Evolutionary conservation across 2,797 vertebrate genomes (phyloP).

Genomic region (Okamejei kenojei): DNA sequence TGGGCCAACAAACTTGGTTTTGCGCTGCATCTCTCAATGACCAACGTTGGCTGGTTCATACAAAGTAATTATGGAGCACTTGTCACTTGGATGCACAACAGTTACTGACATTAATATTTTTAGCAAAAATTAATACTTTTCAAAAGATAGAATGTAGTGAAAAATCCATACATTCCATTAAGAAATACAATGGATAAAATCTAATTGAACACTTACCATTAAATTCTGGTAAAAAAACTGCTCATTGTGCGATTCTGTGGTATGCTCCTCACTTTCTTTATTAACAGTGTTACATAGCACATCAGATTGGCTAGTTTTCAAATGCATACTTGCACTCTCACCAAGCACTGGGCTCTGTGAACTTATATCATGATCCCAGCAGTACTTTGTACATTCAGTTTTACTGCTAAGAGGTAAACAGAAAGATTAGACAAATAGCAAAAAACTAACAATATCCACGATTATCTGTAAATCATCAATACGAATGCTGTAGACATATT

Average conservation of each 20-base stretch:
- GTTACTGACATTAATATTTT: not conserved
- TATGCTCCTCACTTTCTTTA: conserved; percentile 44
- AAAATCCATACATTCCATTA: not conserved
- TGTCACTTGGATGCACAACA: not conserved
- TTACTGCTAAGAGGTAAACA: conserved; percentile 28
- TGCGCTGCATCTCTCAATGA: no score
- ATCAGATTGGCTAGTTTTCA: conserved; percentile 51
- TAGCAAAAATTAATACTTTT: not conserved
- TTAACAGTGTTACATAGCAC: conserved; percentile 42
- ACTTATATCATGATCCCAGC: conserved; percentile 44
- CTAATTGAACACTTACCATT: conserved; percentile 61
- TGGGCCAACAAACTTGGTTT: no score
- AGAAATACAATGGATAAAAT: not conserved
- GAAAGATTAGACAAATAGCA: not conserved
- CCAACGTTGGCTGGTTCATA: not conserved
- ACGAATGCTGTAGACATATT: not conserved
- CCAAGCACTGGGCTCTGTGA: conserved; percentile 58
- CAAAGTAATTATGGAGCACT: not conserved
- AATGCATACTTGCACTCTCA: conserved; percentile 58
- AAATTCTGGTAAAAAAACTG: conserved; percentile 76
- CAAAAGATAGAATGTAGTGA: conserved; percentile 38
- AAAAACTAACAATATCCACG: not conserved
- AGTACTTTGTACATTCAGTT: conserved; percentile 43
- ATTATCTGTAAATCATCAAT: not conserved
- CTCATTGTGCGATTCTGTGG: conserved; percentile 42